phyloP scores from a whole-genome alignment of 2,888 invertebrate species.

The Diarsia rubi region DNA sequence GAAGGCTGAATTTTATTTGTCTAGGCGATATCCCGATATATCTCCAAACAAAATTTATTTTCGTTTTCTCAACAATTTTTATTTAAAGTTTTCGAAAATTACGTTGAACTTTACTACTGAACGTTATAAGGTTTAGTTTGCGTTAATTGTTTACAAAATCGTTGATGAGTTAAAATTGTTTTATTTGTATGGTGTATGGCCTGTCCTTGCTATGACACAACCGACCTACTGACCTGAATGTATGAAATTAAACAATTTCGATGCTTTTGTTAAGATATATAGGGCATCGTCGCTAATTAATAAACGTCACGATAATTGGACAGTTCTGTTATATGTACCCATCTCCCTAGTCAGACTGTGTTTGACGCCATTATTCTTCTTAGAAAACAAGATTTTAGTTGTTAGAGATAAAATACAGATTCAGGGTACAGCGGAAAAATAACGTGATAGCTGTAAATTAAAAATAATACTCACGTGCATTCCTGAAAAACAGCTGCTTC shows the following conservation, averaged over 20 bases:
- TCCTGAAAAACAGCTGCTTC: constrained; percentile 10
- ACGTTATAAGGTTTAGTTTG: constrained; percentile 45
- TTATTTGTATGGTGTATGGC: constrained; percentile 57
- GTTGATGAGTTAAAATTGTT: constrained; percentile 48
- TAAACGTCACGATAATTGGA: constrained; percentile 48
- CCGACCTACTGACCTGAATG: constrained; percentile 66
- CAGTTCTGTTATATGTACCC: constrained; percentile 11
- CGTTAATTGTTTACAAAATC: constrained; percentile 5
- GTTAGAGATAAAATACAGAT: constrained; percentile 35
- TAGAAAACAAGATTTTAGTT: constrained; percentile 34
- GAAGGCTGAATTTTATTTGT: constrained; percentile 50
- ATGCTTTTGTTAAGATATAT: constrained; percentile 62
- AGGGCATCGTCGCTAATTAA: constrained; percentile 53
- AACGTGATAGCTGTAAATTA: constrained; percentile 23
- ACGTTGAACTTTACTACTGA: constrained; percentile 12
- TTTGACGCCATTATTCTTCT: constrained; percentile 30
- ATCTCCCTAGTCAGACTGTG: neutral
- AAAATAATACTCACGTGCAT: constrained; percentile 20
- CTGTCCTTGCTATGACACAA: constrained; percentile 65
- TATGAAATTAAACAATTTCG: constrained; percentile 58
- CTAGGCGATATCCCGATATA: constrained; percentile 53
- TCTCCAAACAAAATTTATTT: constrained; percentile 48
- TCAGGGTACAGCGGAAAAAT: constrained; percentile 24
- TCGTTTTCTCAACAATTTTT: constrained; percentile 21
- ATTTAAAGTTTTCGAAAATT: constrained; percentile 12